Conservation (phyloP, 2,797 vertebrate species). For the Hydrocynus forskahlii region DNA sequence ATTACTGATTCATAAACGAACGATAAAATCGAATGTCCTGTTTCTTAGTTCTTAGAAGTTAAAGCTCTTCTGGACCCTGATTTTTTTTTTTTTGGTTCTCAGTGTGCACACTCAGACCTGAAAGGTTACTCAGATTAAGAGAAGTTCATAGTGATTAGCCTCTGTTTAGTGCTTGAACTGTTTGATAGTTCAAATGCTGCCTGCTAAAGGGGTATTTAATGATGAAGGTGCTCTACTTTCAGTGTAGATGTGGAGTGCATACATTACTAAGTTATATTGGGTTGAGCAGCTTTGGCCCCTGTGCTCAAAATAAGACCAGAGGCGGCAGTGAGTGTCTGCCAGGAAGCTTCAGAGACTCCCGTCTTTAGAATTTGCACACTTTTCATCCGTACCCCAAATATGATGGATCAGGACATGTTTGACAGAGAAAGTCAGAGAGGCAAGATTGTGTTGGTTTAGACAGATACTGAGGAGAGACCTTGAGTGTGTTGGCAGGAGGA, state of each 20-base stretch:
- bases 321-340: conserved; percentile 10
- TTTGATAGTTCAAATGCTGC: neutral
- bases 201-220: neutral
- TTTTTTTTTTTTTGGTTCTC: neutral
- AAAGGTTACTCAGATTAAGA: neutral
- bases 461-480: too few species aligned
- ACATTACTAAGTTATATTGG: neutral
- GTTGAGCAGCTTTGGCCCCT: neutral
- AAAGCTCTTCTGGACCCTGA: neutral
- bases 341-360: neutral
- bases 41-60: neutral
- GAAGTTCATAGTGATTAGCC: neutral
- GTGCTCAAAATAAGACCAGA: conserved; percentile 13
- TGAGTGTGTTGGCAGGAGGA: too few species aligned
- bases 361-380: neutral
- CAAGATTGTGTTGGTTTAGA: too few species aligned
- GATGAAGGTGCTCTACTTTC: neutral
- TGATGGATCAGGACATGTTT: neutral
- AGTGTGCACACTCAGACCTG: too few species aligned
- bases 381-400: neutral
- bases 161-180: neutral
- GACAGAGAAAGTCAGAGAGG: neutral
- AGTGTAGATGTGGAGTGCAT: neutral
- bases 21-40: neutral
- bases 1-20: neutral